Conservation (phyloP, 2,797 vertebrate genomes). For the Siniperca obscura region DNA sequence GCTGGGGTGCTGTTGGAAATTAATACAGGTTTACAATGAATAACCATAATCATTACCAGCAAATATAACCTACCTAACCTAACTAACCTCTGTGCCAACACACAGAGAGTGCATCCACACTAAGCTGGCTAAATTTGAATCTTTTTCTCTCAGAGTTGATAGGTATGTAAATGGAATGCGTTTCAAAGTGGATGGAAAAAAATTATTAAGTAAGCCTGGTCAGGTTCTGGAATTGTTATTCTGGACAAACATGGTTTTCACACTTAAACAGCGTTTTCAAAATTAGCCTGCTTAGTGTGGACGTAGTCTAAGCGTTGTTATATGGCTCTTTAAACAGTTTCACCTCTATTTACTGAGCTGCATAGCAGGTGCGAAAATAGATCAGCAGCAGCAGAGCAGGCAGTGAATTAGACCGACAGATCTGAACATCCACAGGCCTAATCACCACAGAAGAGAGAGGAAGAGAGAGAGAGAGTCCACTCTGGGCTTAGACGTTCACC, state of each 20-base stretch:
- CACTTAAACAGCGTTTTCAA: not conserved
- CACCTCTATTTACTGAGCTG: conserved; percentile 38
- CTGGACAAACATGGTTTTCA: not conserved
- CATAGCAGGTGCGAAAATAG: conserved; percentile 57
- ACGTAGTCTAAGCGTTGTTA: conserved; percentile 8
- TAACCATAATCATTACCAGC: not conserved
- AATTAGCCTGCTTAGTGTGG: not conserved
- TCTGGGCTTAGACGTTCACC: conserved; percentile 79
- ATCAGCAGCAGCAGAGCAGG: conserved; percentile 46
- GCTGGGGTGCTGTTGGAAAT: conserved; percentile 1
- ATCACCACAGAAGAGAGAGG: conserved; percentile 61
- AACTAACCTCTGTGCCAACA: not conserved
- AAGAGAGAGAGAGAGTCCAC: conserved; percentile 61
- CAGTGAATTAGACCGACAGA: conserved; percentile 62
- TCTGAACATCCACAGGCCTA: conserved; percentile 71
- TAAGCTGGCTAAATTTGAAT: not conserved
- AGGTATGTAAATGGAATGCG: not conserved
- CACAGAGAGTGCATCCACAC: not conserved
- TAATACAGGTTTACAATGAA: conserved; percentile 2
- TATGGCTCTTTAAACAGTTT: not conserved
- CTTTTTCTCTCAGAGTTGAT: not conserved
- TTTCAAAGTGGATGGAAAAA: not conserved
- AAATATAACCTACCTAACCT: not conserved
- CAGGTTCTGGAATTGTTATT: not conserved
- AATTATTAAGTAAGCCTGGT: not conserved